These are phyloP conservation scores for Eumacrocentrus americanus DNA, from an alignment of 2,888 invertebrate genomes.

Conservation along the genomic window DNA sequence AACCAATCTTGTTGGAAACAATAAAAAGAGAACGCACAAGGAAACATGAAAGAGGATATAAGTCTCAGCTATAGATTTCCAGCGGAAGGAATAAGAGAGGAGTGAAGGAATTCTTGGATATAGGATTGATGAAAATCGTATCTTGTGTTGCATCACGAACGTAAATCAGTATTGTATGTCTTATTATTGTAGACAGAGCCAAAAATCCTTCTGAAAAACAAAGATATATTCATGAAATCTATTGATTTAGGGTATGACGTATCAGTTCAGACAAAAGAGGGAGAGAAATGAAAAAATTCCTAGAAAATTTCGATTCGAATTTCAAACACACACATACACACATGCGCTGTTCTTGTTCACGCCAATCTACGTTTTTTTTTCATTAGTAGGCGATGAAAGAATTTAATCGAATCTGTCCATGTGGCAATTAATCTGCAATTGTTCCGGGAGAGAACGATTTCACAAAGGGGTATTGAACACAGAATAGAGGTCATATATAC, in stretches of 20 bases:
- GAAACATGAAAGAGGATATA: constrained; percentile 30
- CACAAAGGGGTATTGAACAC: not conserved
- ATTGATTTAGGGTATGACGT: too few relatives aligned
- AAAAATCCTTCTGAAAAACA: constrained; percentile 1
- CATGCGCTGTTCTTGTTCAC: constrained; percentile 19
- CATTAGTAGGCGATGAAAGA: constrained; percentile 9
- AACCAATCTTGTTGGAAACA: constrained; percentile 47
- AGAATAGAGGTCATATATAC: not conserved
- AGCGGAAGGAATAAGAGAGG: constrained; percentile 12
- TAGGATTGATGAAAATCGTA: constrained; percentile 9
- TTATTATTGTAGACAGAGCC: constrained; percentile 10
- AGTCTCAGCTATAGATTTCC: constrained; percentile 19
- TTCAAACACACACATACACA: constrained; percentile 35
- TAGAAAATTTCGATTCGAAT: constrained; percentile 1
- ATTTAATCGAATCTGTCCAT: constrained; percentile 3
- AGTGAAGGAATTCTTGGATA: constrained; percentile 4
- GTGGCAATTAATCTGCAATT: constrained; percentile 2
- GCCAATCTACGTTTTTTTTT: constrained; percentile 21
- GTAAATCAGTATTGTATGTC: constrained; percentile 44
- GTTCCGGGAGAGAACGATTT: constrained; percentile 2
- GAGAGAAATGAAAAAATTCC: not conserved
- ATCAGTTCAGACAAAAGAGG: too few relatives aligned
- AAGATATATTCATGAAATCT: constrained; percentile 44
- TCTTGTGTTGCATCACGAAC: too few relatives aligned
- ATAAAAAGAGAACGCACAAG: constrained; percentile 38